Evolutionary conservation across 1,140 invertebrate genomes (phyloP), one percentile per base, ranked within the genome.

Genomic region (Sycobia sp.): DNA sequence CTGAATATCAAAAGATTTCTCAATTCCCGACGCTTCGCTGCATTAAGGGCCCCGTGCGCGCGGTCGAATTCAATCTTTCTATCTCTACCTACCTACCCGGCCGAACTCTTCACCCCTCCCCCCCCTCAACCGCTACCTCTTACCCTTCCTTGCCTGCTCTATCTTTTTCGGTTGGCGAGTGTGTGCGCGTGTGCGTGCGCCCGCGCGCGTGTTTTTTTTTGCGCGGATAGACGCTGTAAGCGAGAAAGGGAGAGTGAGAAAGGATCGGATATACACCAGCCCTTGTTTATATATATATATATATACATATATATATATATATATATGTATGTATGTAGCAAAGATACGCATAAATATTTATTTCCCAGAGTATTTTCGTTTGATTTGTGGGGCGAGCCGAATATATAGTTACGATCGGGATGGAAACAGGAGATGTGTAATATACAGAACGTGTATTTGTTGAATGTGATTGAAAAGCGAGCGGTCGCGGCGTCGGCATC

Each of bases 1-100:
- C 25, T 34, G 36, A 49, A 36, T 62, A 62, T 62, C 49, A 54
- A 54, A 44, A 62, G 59, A 62, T 62, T 62, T 46, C 59, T 62
- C 39, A 5, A 60, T 60, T 20, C 59, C 10, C 36, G 58, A 29
- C 38, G 58, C 57, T 51, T 50, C 46, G 57, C 18, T 43, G 47
- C 46, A 60, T 60, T 60, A 60, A 60, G 57, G 23, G 41, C 41
- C 54, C 20, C 36, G 29, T 13, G 54, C 25, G 43, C 43, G 29
- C 20, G 43, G 58, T 14, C 18, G 29, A 53, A 61, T 43, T 43
- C 49, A 61, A 59, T 51, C 25, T 41, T 20, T 43, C 16, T n/a
- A n/a, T n/a, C n/a, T n/a, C n/a, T n/a, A n/a, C n/a, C n/a, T 0
- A 10, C 16, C 29, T 20, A 36, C 14, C 23, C 8, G 0, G 43